A percentile compares a stretch with the other conserved stretches of the same genome.
Evolutionary conservation across 2,113 vertebrate genomes (phyloP).

Genomic region (Dicrurus megarhynchus): DNA sequence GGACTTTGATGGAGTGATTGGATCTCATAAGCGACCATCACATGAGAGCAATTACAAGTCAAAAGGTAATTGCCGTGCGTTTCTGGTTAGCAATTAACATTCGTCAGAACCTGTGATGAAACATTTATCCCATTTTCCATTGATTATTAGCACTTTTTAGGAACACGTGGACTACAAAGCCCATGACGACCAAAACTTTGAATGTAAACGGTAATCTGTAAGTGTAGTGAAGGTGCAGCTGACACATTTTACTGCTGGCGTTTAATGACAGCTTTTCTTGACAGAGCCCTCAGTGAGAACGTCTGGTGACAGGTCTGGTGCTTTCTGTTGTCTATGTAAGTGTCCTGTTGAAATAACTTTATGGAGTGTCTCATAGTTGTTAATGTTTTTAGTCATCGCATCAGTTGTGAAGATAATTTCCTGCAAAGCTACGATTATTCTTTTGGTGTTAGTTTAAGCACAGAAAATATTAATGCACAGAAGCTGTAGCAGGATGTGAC

Average conservation of each 20-base stretch:
- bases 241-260: background rate
- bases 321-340: background rate
- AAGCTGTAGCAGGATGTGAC: background rate
- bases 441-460: background rate
- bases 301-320: background rate
- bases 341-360: background rate
- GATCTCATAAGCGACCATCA: background rate
- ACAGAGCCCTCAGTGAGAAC: background rate
- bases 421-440: background rate
- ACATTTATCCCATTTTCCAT: background rate
- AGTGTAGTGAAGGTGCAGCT: background rate
- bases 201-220: background rate
- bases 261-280: background rate
- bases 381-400: background rate
- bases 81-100: background rate
- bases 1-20: background rate
- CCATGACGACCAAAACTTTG: background rate
- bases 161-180: background rate
- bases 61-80: background rate
- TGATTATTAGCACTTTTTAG: background rate
- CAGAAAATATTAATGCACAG: background rate
- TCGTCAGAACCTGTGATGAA: background rate
- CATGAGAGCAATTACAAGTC: background rate
- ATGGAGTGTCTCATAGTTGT: background rate
- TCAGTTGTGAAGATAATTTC: background rate